Evolutionary conservation across 1,140 invertebrate species (phyloP), one percentile per base, ranked within the genome.

Genomic region (Armadillidium nasatum): DNA sequence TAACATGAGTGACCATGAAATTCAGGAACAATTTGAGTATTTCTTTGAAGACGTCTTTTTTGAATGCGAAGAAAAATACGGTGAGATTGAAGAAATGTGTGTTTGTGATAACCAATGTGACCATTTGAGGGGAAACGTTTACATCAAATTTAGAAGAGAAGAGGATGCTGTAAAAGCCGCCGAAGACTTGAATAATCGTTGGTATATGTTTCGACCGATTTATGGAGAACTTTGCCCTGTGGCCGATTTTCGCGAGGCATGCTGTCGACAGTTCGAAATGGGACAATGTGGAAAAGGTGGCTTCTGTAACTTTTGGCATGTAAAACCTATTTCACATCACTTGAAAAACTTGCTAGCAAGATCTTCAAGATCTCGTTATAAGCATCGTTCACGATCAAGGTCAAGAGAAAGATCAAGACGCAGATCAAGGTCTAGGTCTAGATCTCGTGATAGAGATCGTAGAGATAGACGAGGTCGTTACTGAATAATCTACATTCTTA

Each of bases 1-100:
- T 45, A 79, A 82, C 75, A 81, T 82, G 75, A 79, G 78, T 44
- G 81, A 82, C 77, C 76, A 81, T 60, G 80, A 82, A 75, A 82
- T 82, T 67, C 81, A 82, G 73, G 78, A 81, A 43, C 79, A 80
- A 44, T 80, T 80, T 74, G 79, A 80, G 69, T 80, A 80, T 22
- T 80, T 80, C 76, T 80, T 80, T 74, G 79, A 80, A 44, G 79
- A 80, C 44, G 79, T 80, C 23, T 80, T 80, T 69, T 80, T 80
- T 72, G 79, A 80, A 71, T 80, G 79, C 66, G 79, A 80, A 68
- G 79, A 80, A 46, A 80, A 80, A 46, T 80, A 80, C 33, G 79
- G 79, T 22, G 79, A 80, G 45, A 80, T 80, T 54, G 79, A 80
- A 66, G 79, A 80, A 71, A 80, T 80, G 79, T 78, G 79, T 50